Evolutionary conservation across 2,888 invertebrate species (phyloP).

Genomic region (Anoncus sp.): DNA sequence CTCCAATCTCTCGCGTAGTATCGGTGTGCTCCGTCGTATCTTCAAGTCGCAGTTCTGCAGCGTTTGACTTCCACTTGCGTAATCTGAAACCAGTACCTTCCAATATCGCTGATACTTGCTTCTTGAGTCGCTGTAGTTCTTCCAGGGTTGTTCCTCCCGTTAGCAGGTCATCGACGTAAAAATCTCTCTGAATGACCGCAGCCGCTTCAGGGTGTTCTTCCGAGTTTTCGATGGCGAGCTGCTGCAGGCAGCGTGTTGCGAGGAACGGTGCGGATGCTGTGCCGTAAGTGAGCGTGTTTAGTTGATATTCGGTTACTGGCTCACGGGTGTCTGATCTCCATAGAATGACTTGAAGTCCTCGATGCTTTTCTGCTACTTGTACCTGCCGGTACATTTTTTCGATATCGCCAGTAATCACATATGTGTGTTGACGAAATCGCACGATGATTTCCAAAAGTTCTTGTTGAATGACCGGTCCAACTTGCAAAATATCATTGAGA

Average conservation of each 20-base stretch:
- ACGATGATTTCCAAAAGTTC: conserved; percentile 6
- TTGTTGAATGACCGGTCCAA: conserved; percentile 76
- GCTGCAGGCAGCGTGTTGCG: not conserved
- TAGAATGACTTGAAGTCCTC: conserved; percentile 74
- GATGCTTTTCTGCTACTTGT: conserved; percentile 49
- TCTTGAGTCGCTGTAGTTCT: too few relatives aligned
- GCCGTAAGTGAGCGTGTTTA: conserved; percentile 10
- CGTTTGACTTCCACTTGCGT: too few relatives aligned
- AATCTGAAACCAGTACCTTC: too few relatives aligned
- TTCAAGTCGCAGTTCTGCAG: too few relatives aligned
- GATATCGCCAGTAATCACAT: conserved; percentile 4
- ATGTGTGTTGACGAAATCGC: not conserved
- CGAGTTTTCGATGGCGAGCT: not conserved
- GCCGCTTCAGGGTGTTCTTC: not conserved
- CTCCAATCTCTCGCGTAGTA: too few relatives aligned
- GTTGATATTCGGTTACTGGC: not conserved
- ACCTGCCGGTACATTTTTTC: conserved; percentile 37
- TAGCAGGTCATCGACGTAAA: not conserved
- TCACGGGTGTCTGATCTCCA: conserved; percentile 66
- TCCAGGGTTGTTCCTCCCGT: not conserved
- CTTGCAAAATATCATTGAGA: conserved; percentile 63
- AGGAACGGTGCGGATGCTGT: not conserved
- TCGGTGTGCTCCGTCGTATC: too few relatives aligned
- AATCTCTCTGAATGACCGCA: not conserved
- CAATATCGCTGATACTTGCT: too few relatives aligned